Conservation (phyloP, 2,797 vertebrate species). For the Chaetophractus vellerosus region DNA sequence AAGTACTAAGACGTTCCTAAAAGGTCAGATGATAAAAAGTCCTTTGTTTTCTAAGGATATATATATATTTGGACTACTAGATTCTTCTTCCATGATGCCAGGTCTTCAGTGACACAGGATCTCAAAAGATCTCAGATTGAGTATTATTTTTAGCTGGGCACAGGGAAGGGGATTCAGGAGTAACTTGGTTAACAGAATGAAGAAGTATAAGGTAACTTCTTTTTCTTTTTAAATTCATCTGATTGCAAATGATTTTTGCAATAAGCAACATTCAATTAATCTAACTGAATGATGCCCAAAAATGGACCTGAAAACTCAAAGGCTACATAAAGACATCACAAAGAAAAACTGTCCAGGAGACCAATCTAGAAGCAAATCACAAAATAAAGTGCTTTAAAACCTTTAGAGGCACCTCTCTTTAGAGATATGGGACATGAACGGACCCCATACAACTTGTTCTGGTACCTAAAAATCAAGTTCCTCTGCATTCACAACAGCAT, state of each 20-base stretch:
- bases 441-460: constrained; percentile 27
- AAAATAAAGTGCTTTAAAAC: constrained; percentile 18
- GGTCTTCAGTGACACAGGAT: background rate
- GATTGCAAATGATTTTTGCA: constrained; percentile 70
- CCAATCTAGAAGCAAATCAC: background rate
- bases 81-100: background rate
- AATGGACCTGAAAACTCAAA: constrained; percentile 16
- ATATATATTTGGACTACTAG: background rate
- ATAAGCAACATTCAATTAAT: constrained; percentile 43
- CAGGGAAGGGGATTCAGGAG: background rate
- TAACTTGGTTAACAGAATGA: background rate
- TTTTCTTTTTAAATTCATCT: constrained; percentile 23
- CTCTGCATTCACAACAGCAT: background rate
- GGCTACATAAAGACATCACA: background rate
- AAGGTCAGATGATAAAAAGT: background rate
- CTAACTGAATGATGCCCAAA: background rate
- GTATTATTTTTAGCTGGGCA: background rate
- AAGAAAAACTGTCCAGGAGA: background rate
- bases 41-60: constrained; percentile 26
- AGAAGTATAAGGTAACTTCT: constrained; percentile 36
- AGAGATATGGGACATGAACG: background rate
- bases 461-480: constrained; percentile 59
- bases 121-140: background rate
- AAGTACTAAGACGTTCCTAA: background rate
- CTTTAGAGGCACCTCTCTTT: background rate